A percentile compares a stretch with the other conserved stretches of the same genome.
Evolutionary conservation across 2,113 vertebrate species (phyloP).

Genomic region (Apaloderma vittatum): DNA sequence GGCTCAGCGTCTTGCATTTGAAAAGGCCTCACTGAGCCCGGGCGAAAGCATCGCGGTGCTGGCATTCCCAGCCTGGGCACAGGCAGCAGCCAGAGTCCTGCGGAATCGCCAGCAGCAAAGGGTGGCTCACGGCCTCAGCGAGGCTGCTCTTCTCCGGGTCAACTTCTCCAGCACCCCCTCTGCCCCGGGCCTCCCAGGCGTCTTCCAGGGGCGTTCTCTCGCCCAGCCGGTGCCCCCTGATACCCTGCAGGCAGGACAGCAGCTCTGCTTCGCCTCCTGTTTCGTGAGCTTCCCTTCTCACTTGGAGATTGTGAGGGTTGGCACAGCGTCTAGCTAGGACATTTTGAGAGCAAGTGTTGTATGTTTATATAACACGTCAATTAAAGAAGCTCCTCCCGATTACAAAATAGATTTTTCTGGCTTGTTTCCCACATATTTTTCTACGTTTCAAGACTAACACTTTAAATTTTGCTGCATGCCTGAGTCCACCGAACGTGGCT

Average conservation of each 20-base stretch:
- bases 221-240: fast-evolving
- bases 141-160: not conserved
- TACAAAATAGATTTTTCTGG: not conserved
- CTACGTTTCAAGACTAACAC: not conserved
- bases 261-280: not conserved
- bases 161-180: not conserved
- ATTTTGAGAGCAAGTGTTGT: fast-evolving
- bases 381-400: not conserved
- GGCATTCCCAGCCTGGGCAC: not conserved
- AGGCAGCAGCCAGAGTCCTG: not conserved
- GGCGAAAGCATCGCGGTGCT: fast-evolving
- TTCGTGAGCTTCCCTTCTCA: fast-evolving
- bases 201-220: not conserved
- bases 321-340: fast-evolving
- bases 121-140: fast-evolving
- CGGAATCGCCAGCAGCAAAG: fast-evolving
- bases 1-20: not conserved
- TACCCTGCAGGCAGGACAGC: not conserved
- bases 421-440: not conserved
- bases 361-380: not conserved
- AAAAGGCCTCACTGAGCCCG: fast-evolving
- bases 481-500: fast-evolving
- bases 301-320: not conserved
- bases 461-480: fast-evolving
- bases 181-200: not conserved